Percentiles rank a stretch among this genome's conserved stretches.
These are phyloP conservation scores for Drosophila nigricruria DNA, from an alignment of 2,888 invertebrate genomes.

Conservation along the genomic window DNA sequence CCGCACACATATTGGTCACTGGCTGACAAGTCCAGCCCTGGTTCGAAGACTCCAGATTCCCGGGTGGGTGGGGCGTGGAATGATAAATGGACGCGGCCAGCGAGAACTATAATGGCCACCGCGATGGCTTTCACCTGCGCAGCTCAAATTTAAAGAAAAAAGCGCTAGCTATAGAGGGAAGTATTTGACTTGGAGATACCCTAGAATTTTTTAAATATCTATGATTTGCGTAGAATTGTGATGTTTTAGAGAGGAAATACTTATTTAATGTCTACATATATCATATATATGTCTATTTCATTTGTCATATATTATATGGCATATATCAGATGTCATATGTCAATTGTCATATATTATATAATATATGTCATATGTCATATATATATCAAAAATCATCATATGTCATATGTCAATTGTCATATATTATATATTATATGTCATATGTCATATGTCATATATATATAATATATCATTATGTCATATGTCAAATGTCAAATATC, in stretches of 20 bases:
- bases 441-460: too few species aligned
- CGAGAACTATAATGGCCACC: constrained; percentile 70
- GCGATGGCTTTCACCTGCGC: constrained; percentile 73
- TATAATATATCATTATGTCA: too few species aligned
- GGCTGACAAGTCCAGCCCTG: constrained; percentile 69
- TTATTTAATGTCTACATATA: too few species aligned
- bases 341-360: too few species aligned
- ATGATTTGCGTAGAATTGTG: not conserved
- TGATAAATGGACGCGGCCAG: constrained; percentile 75
- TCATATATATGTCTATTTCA: too few species aligned
- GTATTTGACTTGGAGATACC: constrained; percentile 14
- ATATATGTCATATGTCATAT: too few species aligned
- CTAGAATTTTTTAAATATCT: not conserved
- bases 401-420: not conserved
- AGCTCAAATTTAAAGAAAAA: constrained; percentile 41
- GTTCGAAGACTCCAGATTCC: constrained; percentile 14
- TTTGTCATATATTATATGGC: too few species aligned
- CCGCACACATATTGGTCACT: constrained; percentile 34
- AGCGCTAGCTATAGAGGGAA: fast-evolving
- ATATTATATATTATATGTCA: not conserved
- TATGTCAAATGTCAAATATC: too few species aligned
- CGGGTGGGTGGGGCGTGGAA: constrained; percentile 15
- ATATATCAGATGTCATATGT: too few species aligned
- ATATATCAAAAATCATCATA: too few species aligned
- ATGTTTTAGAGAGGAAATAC: too few species aligned